Conservation (phyloP, 2,113 vertebrate genomes). For the Galbula dea region DNA sequence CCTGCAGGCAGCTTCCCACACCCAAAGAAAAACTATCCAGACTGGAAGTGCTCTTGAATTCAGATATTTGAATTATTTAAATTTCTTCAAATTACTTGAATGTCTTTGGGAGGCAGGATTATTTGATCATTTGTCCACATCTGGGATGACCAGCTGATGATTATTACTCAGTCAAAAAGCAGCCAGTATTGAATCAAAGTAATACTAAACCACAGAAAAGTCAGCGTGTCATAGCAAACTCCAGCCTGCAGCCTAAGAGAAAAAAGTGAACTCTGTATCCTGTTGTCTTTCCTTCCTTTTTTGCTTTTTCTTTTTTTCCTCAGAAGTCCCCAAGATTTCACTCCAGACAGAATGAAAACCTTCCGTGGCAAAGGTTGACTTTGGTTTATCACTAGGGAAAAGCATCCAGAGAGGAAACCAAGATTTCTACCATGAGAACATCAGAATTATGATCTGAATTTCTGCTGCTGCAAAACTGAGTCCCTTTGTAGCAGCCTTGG, state of each 20-base stretch:
- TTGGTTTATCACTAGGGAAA: background rate
- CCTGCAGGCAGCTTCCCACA: background rate
- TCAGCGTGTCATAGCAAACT: background rate
- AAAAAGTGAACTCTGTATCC: background rate
- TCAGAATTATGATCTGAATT: background rate
- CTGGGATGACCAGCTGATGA: background rate
- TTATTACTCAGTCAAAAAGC: background rate
- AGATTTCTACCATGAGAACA: background rate
- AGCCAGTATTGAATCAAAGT: background rate
- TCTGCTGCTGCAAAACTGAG: background rate
- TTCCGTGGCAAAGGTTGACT: background rate
- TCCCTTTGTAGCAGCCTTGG: background rate
- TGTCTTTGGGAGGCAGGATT: background rate
- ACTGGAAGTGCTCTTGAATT: background rate
- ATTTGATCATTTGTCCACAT: background rate
- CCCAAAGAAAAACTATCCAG: background rate
- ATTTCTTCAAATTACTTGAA: background rate
- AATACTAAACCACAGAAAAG: background rate
- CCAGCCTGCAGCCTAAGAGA: background rate
- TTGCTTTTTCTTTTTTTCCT: background rate
- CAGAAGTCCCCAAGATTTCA: background rate
- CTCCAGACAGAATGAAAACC: background rate
- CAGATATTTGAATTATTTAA: background rate
- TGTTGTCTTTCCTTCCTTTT: background rate
- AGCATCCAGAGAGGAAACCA: background rate